Evolutionary conservation across 2,113 vertebrate species (phyloP).

Genomic region (Microtus richardsoni): DNA sequence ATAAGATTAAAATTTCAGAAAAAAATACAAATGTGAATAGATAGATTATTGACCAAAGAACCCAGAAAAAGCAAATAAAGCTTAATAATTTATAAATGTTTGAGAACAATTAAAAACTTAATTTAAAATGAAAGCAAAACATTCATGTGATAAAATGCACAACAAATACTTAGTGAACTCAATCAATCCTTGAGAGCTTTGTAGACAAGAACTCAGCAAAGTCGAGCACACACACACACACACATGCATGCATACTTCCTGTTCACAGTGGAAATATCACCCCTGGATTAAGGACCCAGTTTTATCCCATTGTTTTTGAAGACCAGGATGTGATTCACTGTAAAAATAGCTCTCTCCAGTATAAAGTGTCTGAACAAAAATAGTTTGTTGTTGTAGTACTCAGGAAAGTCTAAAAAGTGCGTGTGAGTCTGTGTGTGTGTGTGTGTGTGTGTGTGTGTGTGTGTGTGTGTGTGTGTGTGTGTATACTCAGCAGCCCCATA

Average conservation of each 20-base stretch:
- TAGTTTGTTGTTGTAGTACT: conserved; percentile 70
- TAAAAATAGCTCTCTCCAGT: conserved; percentile 74
- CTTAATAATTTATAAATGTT: not conserved
- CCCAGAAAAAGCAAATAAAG: not conserved
- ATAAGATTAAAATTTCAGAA: not conserved
- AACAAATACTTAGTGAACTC: not conserved
- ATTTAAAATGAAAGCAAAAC: not conserved
- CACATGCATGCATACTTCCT: conserved; percentile 53
- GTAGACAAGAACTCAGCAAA: not conserved
- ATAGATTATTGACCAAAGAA: not conserved
- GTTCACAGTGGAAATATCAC: conserved; percentile 69
- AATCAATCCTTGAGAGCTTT: not conserved
- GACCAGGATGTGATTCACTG: conserved; percentile 78
- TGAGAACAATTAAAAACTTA: not conserved
- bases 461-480: not conserved
- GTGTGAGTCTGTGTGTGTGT: not conserved
- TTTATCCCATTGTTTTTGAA: conserved; percentile 75
- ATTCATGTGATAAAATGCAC: not conserved
- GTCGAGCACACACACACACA: not conserved
- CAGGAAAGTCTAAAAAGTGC: conserved; percentile 73
- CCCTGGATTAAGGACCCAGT: conserved; percentile 68
- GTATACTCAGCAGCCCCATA: not conserved
- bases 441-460: not conserved
- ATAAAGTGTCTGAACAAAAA: conserved; percentile 75
- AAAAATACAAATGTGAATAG: not conserved